A percentile compares a stretch with the other conserved stretches of the same genome.
Evolutionary conservation across 1,140 invertebrate species (phyloP).

Genomic region (Chironomus striatipennis): DNA sequence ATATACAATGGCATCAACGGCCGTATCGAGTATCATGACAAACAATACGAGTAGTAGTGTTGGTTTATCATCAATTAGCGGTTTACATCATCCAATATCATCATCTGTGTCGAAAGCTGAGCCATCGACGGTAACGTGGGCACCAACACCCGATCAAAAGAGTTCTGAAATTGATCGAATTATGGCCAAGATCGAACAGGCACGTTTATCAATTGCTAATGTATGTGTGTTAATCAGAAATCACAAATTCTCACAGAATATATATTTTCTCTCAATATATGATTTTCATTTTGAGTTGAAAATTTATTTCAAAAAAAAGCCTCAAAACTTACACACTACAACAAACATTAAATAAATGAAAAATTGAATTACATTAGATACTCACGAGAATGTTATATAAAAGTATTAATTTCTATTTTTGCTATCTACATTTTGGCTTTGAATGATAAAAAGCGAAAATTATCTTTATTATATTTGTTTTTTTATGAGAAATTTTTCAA

Average conservation of each 20-base stretch:
- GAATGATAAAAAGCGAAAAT: too few species aligned
- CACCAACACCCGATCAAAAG: slow-evolving; percentile 46
- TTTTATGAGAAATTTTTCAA: too few species aligned
- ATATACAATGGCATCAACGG: slow-evolving; percentile 34
- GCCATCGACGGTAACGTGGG: slow-evolving; percentile 35
- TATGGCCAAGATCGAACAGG: slow-evolving; percentile 91
- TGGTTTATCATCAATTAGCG: slow-evolving; percentile 22
- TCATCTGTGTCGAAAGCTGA: slow-evolving; percentile 35
- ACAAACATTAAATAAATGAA: background rate
- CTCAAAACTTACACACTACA: background rate
- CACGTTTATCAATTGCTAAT: slow-evolving; percentile 30
- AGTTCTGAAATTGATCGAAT: slow-evolving; percentile 82
- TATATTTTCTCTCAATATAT: background rate
- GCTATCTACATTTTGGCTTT: too few species aligned
- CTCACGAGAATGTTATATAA: too few species aligned
- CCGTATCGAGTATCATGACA: slow-evolving; percentile 18
- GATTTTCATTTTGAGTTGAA: background rate
- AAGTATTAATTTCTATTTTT: too few species aligned
- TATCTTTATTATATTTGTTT: too few species aligned
- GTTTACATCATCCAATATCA: slow-evolving; percentile 27
- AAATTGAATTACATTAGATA: too few species aligned
- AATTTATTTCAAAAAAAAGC: background rate
- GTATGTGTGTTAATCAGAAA: slow-evolving; percentile 28
- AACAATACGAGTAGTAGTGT: slow-evolving; percentile 27
- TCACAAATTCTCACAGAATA: slow-evolving; percentile 17